phyloP scores from a whole-genome alignment of 1,140 invertebrate species.

The Lysiphlebus fabarum region DNA sequence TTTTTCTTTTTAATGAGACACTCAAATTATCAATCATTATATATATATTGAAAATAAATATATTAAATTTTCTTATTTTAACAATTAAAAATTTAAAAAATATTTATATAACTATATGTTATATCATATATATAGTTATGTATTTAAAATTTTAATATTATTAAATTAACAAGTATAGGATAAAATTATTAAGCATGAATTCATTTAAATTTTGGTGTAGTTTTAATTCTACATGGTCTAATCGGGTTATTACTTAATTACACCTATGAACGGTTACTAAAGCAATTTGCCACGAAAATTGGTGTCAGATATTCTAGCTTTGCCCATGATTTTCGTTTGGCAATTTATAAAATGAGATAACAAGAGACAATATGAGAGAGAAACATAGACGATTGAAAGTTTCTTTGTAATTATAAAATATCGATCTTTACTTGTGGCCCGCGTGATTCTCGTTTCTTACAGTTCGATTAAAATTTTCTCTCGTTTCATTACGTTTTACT shows the following conservation, averaged over 20 bases:
- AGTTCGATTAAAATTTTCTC: conserved; percentile 18
- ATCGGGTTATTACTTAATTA: conserved; percentile 27
- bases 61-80: no score
- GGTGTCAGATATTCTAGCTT: conserved; percentile 12
- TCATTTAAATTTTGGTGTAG: not conserved
- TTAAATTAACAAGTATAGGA: conserved; percentile 1
- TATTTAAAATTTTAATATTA: not conserved
- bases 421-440: conserved; percentile 10
- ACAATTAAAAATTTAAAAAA: no score
- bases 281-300: conserved; percentile 23
- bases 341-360: no score
- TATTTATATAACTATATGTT: no score
- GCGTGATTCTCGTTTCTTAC: conserved; percentile 17
- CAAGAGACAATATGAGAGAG: not conserved
- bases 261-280: conserved; percentile 22
- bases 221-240: conserved; percentile 14
- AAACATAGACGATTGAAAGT: not conserved
- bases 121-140: no score
- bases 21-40: no score
- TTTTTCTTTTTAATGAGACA: not conserved
- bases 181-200: not conserved
- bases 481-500: conserved; percentile 12
- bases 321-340: not conserved
- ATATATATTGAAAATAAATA: no score
- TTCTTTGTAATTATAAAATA: conserved; percentile 21